phyloP scores from a whole-genome alignment of 2,113 vertebrate genomes.

The Theristicus caerulescens region DNA sequence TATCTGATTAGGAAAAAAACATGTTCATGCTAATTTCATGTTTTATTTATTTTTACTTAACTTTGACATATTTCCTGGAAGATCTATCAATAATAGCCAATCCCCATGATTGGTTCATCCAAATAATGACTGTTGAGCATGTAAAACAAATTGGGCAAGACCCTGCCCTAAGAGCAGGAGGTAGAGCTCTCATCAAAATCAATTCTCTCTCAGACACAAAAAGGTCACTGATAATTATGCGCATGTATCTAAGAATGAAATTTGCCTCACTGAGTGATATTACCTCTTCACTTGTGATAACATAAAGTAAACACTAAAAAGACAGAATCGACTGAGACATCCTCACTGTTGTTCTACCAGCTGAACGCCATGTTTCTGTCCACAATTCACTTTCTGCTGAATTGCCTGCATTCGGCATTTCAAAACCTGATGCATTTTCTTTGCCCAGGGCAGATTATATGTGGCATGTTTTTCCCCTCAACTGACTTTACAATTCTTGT shows the following conservation, averaged over 20 bases:
- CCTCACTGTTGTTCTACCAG: not conserved
- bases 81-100: not conserved
- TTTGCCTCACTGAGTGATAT: not conserved
- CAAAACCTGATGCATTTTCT: not conserved
- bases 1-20: not conserved
- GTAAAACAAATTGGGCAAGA: slow-evolving; percentile 18
- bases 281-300: not conserved
- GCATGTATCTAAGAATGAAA: not conserved
- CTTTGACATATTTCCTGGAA: slow-evolving; percentile 8
- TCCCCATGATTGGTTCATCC: slow-evolving; percentile 3
- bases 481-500: not conserved
- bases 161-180: not conserved
- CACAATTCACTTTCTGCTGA: not conserved
- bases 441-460: not conserved
- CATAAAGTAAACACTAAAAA: not conserved
- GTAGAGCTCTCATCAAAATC: slow-evolving; percentile 15
- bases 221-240: slow-evolving; percentile 43
- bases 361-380: not conserved
- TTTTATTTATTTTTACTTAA: slow-evolving; percentile 17
- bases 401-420: not conserved
- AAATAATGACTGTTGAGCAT: not conserved
- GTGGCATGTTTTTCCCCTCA: not conserved
- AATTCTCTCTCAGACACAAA: slow-evolving; percentile 5
- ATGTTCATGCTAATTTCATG: not conserved
- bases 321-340: not conserved